Conservation (phyloP, 2,113 vertebrate species). For the Muscicapa adusta region DNA sequence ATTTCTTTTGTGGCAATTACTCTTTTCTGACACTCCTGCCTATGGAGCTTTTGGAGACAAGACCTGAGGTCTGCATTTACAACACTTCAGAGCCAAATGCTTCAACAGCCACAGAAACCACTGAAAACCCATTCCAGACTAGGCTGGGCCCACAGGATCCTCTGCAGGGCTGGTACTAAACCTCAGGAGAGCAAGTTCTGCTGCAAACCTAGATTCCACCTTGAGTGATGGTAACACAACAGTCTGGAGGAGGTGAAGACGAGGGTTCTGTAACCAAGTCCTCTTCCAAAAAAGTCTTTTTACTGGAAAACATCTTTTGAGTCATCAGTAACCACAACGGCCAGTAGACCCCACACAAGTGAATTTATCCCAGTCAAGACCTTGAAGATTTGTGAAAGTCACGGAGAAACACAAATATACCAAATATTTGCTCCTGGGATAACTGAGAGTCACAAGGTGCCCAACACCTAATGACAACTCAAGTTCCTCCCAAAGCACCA, state of each 20-base stretch:
- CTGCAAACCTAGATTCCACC: background rate
- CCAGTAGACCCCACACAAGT: accelerated
- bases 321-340: accelerated
- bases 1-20: background rate
- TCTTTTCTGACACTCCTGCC: background rate
- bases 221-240: background rate
- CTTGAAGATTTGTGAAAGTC: background rate
- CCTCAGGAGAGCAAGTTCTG: background rate
- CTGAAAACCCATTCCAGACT: background rate
- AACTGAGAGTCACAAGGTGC: background rate
- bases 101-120: background rate
- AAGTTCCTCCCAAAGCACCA: background rate
- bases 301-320: background rate
- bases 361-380: background rate
- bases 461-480: background rate
- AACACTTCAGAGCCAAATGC: background rate
- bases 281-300: background rate
- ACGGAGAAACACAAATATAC: background rate
- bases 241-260: background rate
- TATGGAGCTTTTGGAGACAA: background rate
- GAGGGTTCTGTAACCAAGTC: background rate
- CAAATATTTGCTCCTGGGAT: background rate
- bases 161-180: background rate
- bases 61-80: background rate
- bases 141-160: background rate